Percentiles rank a stretch among this genome's conserved stretches.
Conservation (phyloP, 2,113 vertebrate species). For the Brachypodius melanocephalos region DNA sequence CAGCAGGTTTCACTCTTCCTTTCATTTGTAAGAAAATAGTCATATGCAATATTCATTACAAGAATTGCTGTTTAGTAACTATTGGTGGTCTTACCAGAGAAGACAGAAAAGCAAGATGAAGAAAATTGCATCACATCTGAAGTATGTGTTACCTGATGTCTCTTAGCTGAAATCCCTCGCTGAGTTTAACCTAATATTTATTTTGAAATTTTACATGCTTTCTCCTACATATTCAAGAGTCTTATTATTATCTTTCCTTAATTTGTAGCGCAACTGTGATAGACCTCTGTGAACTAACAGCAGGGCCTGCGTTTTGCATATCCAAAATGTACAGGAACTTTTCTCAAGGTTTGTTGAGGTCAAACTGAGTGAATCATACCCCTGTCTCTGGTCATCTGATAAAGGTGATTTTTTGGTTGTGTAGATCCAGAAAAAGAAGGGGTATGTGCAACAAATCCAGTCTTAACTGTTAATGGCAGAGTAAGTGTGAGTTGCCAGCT, state of each 20-base stretch:
- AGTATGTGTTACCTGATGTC: background rate
- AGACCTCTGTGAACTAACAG: background rate
- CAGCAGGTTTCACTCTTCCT: conserved; percentile 75
- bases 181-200: background rate
- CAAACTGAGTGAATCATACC: background rate
- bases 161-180: background rate
- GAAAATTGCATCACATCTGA: background rate
- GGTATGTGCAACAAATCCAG: background rate
- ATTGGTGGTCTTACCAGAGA: background rate
- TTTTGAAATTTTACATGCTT: background rate
- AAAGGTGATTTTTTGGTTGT: background rate
- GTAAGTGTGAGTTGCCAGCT: background rate
- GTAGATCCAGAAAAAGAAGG: background rate
- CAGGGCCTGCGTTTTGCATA: background rate
- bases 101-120: background rate
- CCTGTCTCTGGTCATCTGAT: background rate
- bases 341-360: background rate
- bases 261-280: background rate
- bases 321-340: background rate
- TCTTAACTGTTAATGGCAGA: background rate
- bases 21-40: conserved; percentile 53
- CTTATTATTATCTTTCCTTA: background rate
- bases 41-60: conserved; percentile 53
- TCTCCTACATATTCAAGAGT: background rate
- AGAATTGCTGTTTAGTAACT: background rate